phyloP scores from a whole-genome alignment of 30 jellyfish, hydroid and myxozoan genomes.

The Catostylus mosaicus region DNA sequence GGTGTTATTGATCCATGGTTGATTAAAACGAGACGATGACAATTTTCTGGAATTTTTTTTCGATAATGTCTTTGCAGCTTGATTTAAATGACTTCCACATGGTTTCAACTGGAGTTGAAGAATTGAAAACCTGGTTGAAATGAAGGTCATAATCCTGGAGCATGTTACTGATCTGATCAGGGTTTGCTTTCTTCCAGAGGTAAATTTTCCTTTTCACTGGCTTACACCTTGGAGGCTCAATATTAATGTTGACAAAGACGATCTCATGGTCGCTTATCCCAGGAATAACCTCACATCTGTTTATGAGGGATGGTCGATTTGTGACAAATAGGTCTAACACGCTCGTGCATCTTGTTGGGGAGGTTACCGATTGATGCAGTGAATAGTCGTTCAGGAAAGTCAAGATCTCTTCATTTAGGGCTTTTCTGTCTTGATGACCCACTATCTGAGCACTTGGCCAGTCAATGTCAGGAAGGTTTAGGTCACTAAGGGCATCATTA shows the following conservation, averaged over 20 bases:
- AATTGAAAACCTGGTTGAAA: not conserved
- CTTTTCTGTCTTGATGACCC: no score
- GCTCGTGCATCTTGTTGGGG: slow-evolving; percentile 13
- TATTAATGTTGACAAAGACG: slow-evolving; percentile 2
- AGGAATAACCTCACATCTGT: slow-evolving; percentile 15
- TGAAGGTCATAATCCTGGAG: not conserved
- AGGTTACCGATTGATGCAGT: not conserved
- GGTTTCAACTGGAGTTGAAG: no score
- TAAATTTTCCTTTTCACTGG: not conserved
- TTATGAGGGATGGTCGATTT: not conserved
- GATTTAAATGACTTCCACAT: no score
- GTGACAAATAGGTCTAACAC: slow-evolving; percentile 13
- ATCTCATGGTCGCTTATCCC: slow-evolving; percentile 7
- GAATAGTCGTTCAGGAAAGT: no score
- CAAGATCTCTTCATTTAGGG: no score
- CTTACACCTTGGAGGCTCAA: slow-evolving; percentile 13
- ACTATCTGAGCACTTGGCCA: no score
- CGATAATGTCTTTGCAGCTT: no score
- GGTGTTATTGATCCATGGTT: no score
- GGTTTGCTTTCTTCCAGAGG: not conserved
- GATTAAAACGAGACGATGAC: no score
- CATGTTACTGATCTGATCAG: not conserved
- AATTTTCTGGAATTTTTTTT: no score
- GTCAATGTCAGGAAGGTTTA: no score
- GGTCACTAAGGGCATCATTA: no score